These are phyloP conservation scores for Leucoraja erinaceus DNA, from an alignment of 2,113 vertebrate species.

Conservation along the genomic window DNA sequence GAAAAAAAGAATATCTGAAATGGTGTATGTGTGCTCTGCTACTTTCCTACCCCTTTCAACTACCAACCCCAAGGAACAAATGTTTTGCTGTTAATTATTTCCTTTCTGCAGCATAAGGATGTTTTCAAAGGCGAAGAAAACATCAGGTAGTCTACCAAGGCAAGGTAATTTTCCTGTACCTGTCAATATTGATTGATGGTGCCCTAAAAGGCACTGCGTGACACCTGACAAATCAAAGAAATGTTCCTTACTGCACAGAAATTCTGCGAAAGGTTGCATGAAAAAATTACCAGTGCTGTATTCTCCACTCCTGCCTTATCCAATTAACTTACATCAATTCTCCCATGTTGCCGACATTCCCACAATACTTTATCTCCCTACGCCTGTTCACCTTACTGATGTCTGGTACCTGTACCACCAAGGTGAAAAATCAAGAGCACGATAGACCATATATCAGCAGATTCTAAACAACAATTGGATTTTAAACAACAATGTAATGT, in stretches of 20 bases:
- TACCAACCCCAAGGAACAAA: not conserved
- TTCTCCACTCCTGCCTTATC: no score
- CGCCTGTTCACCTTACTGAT: not conserved
- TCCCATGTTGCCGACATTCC: no score
- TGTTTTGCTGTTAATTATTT: not conserved
- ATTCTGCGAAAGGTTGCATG: not conserved
- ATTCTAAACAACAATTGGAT: not conserved
- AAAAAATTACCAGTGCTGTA: not conserved
- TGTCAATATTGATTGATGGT: constrained; percentile 6
- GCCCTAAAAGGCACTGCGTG: not conserved
- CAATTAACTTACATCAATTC: not conserved
- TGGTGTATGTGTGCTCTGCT: not conserved
- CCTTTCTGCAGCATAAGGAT: not conserved
- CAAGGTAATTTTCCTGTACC: constrained; percentile 6
- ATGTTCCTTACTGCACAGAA: not conserved
- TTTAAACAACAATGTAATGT: not conserved
- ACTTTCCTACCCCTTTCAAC: not conserved
- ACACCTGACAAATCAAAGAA: not conserved
- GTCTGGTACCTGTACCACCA: not conserved
- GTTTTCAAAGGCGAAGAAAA: not conserved
- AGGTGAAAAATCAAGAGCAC: not conserved
- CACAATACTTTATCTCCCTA: not conserved
- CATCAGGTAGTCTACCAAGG: constrained; percentile 15
- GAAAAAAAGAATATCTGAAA: not conserved
- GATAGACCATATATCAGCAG: not conserved